phyloP scores from a whole-genome alignment of 2,797 vertebrate species.

The Artibeus jamaicensis region DNA sequence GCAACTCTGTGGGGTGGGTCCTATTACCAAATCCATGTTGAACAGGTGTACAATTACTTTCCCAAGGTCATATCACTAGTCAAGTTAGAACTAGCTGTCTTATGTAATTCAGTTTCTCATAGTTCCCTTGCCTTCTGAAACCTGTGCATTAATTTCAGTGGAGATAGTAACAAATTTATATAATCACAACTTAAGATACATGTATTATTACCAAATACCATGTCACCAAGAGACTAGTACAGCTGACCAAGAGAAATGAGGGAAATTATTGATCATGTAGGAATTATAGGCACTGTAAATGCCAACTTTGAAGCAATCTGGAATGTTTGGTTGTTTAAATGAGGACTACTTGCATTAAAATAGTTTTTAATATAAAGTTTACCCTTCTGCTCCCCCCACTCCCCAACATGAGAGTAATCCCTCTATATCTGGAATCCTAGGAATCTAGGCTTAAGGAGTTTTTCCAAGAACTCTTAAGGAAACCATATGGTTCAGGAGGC shows the following conservation, averaged over 20 bases:
- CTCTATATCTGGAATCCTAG: neutral
- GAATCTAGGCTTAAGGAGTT: constrained; percentile 16
- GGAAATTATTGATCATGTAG: neutral
- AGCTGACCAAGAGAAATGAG: neutral
- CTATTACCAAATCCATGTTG: neutral
- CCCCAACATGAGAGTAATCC: neutral
- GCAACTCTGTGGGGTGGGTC: neutral
- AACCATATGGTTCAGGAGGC: neutral
- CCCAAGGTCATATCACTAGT: neutral
- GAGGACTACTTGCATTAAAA: neutral
- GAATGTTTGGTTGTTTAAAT: neutral
- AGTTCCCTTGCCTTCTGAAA: neutral
- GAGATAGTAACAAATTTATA: neutral
- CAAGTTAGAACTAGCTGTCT: neutral
- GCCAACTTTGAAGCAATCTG: constrained; percentile 6
- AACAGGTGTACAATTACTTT: neutral
- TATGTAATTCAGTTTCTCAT: neutral
- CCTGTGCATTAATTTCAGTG: neutral
- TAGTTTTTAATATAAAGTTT: neutral
- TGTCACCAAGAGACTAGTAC: neutral
- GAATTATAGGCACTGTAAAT: neutral
- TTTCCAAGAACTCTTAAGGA: neutral
- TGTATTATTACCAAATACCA: neutral
- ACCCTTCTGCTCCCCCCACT: neutral
- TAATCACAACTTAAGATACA: neutral